Percentiles rank a stretch among this genome's conserved stretches.
Evolutionary conservation across 1,140 invertebrate genomes (phyloP).

Genomic region (Ceratina calcarata): DNA sequence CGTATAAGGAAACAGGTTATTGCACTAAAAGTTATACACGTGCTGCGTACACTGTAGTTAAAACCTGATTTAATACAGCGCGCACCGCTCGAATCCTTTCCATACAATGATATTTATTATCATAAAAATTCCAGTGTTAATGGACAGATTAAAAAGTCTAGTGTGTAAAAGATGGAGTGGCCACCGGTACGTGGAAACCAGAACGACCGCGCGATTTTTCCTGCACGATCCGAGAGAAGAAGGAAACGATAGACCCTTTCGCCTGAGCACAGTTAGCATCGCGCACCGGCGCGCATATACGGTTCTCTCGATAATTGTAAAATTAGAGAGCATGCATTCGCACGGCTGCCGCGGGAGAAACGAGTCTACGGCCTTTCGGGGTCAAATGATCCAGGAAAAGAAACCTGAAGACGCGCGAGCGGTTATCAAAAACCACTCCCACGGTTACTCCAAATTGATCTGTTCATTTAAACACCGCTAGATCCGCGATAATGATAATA

Average conservation of each 20-base stretch:
- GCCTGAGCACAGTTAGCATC: not conserved
- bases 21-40: not conserved
- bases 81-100: not conserved
- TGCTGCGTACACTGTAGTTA: not conserved
- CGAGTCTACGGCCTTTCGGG: conserved; percentile 36
- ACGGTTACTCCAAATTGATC: conserved; percentile 22
- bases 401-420: conserved; percentile 1
- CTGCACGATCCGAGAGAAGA: not conserved
- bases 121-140: too few relatives aligned
- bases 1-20: not conserved
- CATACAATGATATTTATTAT: too few relatives aligned
- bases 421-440: conserved; percentile 28
- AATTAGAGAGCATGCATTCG: conserved; percentile 42
- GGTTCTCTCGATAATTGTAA: conserved; percentile 36
- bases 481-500: too few relatives aligned
- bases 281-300: not conserved
- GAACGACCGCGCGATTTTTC: not conserved
- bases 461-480: conserved; percentile 7
- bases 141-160: not conserved
- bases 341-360: conserved; percentile 28
- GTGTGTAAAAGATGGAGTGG: too few relatives aligned
- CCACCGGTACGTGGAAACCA: not conserved
- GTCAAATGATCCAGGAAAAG: conserved; percentile 40
- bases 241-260: conserved; percentile 1
- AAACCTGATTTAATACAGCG: not conserved